Percentiles rank a stretch among this genome's conserved stretches.
These are phyloP conservation scores for Phallusia fumigata DNA, from an alignment of 23 tunicate species.

Conservation along the genomic window DNA sequence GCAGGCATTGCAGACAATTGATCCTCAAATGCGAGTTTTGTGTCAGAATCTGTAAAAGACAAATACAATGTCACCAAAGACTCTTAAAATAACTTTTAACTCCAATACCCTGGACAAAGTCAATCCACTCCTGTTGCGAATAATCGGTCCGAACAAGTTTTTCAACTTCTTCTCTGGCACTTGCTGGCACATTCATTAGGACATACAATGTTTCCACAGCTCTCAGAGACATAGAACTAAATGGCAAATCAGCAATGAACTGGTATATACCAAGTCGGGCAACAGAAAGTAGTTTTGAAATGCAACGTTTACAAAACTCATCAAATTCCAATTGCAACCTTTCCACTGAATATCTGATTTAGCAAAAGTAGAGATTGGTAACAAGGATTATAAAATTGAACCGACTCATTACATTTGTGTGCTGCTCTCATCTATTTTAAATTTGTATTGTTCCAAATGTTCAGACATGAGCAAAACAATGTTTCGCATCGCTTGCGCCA, in stretches of 20 bases:
- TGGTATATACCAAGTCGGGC: constrained; percentile 89
- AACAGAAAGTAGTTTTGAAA: constrained; percentile 70
- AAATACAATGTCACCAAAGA: too few species aligned
- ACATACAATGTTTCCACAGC: constrained; percentile 84
- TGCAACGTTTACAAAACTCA: constrained; percentile 89
- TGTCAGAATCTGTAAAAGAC: constrained; percentile 73
- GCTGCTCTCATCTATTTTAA: background rate
- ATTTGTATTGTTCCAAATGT: constrained; percentile 50
- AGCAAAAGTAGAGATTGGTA: background rate
- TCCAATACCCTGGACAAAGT: constrained; percentile 82
- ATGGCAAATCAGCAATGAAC: constrained; percentile 88
- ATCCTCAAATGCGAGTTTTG: constrained; percentile 87
- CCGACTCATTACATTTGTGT: background rate
- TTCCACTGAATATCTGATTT: constrained; percentile 36
- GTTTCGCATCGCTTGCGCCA: constrained; percentile 80
- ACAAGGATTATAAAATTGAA: background rate
- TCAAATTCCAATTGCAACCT: constrained; percentile 81
- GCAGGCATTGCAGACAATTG: constrained; percentile 87
- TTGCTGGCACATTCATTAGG: constrained; percentile 93
- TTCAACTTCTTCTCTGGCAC: constrained; percentile 81
- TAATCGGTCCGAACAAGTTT: constrained; percentile 56
- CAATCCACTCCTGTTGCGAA: constrained; percentile 80
- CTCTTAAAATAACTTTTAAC: too few species aligned
- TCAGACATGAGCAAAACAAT: constrained; percentile 61
- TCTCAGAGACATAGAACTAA: constrained; percentile 52